Evolutionary conservation across 30 jellyfish, hydroid and myxozoan species (phyloP).

Genomic region (Aurelia aurita complex sp. Pacific): DNA sequence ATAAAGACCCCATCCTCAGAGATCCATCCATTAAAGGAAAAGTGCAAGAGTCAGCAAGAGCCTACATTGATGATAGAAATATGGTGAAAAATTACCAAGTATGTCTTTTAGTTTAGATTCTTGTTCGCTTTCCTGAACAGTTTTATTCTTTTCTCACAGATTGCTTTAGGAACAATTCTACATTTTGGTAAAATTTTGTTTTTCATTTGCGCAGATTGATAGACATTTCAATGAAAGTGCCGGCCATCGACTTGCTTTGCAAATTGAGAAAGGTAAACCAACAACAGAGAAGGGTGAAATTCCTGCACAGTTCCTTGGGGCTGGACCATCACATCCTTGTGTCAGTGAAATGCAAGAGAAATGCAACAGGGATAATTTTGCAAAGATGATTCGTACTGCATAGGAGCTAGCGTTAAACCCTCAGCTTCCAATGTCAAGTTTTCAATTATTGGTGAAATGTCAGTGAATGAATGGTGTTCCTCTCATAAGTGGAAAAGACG

Average conservation of each 20-base stretch:
- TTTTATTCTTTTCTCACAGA: too few species aligned
- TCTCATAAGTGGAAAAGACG: too few species aligned
- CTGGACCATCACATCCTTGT: neutral
- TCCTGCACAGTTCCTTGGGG: neutral
- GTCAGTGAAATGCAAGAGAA: neutral
- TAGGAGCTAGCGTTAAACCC: neutral
- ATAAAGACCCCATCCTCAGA: slow-evolving; percentile 24
- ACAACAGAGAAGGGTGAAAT: neutral
- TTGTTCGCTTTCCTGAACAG: too few species aligned
- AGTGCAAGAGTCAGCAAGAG: slow-evolving; percentile 20
- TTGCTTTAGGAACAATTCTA: neutral
- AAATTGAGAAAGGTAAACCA: neutral
- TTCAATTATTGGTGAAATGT: too few species aligned
- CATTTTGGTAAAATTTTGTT: neutral
- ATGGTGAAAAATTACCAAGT: slow-evolving; percentile 11
- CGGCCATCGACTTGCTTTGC: neutral
- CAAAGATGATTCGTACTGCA: neutral
- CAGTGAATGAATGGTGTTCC: too few species aligned
- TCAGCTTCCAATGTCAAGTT: too few species aligned
- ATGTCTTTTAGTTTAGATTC: too few species aligned
- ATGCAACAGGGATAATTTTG: neutral
- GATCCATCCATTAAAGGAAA: slow-evolving; percentile 20
- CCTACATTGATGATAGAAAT: slow-evolving; percentile 23
- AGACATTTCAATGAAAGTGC: neutral
- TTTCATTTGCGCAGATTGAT: neutral